phyloP scores from a whole-genome alignment of 2,113 vertebrate species.

The Halichoeres trimaculatus region DNA sequence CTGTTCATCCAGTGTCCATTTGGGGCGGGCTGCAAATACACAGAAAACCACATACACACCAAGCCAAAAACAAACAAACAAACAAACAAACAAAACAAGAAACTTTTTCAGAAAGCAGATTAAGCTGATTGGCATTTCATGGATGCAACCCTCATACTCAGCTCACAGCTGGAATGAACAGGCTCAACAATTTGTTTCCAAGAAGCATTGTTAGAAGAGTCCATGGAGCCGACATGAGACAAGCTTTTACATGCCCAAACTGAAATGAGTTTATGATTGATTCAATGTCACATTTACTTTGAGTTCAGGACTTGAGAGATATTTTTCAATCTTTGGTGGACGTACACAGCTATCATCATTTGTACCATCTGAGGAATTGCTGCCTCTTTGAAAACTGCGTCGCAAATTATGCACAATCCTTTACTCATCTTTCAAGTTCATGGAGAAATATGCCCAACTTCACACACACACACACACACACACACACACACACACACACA shows the following conservation, averaged over 20 bases:
- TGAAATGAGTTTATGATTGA: slow-evolving; percentile 61
- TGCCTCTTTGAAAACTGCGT: slow-evolving; percentile 56
- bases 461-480: slow-evolving; percentile 14
- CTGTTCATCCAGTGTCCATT: too few relatives aligned
- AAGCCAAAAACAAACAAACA: too few relatives aligned
- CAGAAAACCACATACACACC: too few relatives aligned
- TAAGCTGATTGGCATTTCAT: too few relatives aligned
- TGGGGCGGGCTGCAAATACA: too few relatives aligned
- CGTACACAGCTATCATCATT: slow-evolving; percentile 41
- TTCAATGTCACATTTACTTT: slow-evolving; percentile 56
- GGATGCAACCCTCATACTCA: too few relatives aligned
- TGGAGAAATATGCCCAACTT: slow-evolving; percentile 45
- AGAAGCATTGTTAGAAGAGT: too few relatives aligned
- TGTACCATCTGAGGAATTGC: slow-evolving; percentile 52
- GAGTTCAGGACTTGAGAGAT: slow-evolving; percentile 55
- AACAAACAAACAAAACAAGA: too few relatives aligned
- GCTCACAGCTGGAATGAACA: too few relatives aligned
- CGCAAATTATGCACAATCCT: slow-evolving; percentile 65
- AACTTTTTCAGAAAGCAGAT: too few relatives aligned
- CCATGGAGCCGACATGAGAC: slow-evolving; percentile 27
- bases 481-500: slow-evolving; percentile 8
- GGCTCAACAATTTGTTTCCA: too few relatives aligned
- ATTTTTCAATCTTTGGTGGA: slow-evolving; percentile 49
- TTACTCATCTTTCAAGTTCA: slow-evolving; percentile 65
- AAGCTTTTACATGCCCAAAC: slow-evolving; percentile 38